phyloP scores from a whole-genome alignment of 2,797 vertebrate genomes.

The Sebastes umbrosus region DNA sequence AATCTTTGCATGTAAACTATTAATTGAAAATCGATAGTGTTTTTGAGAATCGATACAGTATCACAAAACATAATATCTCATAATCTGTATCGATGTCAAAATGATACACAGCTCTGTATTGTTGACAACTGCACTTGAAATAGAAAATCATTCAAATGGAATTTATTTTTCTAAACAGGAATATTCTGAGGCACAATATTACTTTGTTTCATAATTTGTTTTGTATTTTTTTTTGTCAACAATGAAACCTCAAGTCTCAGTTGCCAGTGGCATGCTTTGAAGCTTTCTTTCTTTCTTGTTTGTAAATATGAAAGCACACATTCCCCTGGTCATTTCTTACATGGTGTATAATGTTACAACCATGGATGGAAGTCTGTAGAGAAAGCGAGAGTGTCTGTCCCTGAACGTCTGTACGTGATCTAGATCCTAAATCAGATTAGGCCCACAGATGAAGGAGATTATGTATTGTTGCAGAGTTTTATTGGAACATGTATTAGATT shows the following conservation, averaged over 20 bases:
- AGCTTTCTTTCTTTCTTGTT: not conserved
- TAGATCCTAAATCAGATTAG: slow-evolving; percentile 44
- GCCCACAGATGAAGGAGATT: slow-evolving; percentile 34
- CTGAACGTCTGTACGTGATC: slow-evolving; percentile 23
- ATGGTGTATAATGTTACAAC: slow-evolving; percentile 34
- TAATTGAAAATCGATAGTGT: too few species aligned
- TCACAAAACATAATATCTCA: too few species aligned
- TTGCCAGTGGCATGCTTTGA: not conserved
- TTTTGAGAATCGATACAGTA: too few species aligned
- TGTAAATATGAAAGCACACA: slow-evolving; percentile 2
- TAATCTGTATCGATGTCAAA: too few species aligned
- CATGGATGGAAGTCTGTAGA: not conserved
- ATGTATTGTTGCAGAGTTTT: slow-evolving; percentile 25
- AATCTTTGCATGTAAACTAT: too few species aligned
- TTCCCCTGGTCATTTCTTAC: slow-evolving; percentile 7
- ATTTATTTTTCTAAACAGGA: not conserved
- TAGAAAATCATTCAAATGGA: not conserved
- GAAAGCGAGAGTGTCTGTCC: slow-evolving; percentile 2
- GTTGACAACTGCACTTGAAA: not conserved
- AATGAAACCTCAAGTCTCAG: not conserved
- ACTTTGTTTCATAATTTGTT: slow-evolving; percentile 5
- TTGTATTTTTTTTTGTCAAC: slow-evolving; percentile 5
- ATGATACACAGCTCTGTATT: not conserved
- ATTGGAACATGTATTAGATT: slow-evolving; percentile 35
- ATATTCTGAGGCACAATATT: not conserved